These are phyloP conservation scores for Hydractinia symbiolongicarpus DNA, from an alignment of 30 jellyfish, hydroid and myxozoan genomes.

Conservation along the genomic window DNA sequence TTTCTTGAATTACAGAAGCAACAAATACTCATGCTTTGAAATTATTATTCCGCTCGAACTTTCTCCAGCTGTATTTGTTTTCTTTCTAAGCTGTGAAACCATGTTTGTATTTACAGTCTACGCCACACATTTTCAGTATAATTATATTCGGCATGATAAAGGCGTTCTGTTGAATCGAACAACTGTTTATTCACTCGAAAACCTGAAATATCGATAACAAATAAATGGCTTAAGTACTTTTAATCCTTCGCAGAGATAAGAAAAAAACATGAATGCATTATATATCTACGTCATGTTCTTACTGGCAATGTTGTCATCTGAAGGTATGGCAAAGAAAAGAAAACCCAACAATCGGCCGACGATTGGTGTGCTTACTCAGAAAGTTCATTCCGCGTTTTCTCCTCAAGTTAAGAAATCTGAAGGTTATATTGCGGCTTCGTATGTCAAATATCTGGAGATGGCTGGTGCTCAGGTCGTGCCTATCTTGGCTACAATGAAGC, in stretches of 20 bases:
- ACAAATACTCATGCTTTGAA: no score
- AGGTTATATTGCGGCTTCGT: slow-evolving; percentile 75
- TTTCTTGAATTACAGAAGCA: no score
- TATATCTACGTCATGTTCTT: no score
- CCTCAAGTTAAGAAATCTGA: slow-evolving; percentile 48
- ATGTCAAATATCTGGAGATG: slow-evolving; percentile 52
- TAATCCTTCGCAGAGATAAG: no score
- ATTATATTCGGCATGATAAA: neutral
- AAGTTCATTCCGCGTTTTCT: slow-evolving; percentile 24
- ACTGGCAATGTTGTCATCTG: neutral
- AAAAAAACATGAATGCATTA: no score
- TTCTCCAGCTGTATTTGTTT: no score
- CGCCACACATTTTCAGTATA: neutral
- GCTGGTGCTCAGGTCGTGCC: slow-evolving; percentile 85
- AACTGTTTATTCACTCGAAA: slow-evolving; percentile 2
- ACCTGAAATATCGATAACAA: no score
- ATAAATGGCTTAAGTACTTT: no score
- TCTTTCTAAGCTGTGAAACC: no score
- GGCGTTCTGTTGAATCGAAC: neutral
- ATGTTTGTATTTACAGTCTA: no score
- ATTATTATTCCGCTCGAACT: no score
- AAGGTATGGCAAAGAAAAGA: neutral
- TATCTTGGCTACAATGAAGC: slow-evolving; percentile 35
- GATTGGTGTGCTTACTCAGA: slow-evolving; percentile 60
- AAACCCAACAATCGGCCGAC: slow-evolving; percentile 41